phyloP scores from a whole-genome alignment of 2,113 vertebrate genomes.

The Centropristis striata region DNA sequence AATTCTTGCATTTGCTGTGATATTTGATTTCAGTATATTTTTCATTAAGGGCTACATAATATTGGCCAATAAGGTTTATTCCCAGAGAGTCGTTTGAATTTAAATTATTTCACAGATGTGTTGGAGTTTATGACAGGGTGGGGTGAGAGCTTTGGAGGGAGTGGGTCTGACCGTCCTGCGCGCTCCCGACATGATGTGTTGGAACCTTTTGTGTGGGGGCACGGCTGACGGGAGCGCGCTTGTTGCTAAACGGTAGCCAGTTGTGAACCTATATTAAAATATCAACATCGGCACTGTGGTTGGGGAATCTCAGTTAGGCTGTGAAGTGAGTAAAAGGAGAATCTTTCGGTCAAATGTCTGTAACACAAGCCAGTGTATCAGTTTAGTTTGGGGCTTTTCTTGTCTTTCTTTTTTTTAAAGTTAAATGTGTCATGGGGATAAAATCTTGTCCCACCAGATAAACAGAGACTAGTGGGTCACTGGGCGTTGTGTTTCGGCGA shows the following conservation, averaged over 20 bases:
- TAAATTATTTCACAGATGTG: conserved; percentile 22
- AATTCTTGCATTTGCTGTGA: not conserved
- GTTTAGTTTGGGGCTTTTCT: not conserved
- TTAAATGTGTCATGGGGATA: conserved; percentile 2
- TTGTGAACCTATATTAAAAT: not conserved
- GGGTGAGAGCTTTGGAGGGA: conserved; percentile 15
- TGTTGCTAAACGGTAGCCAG: not conserved
- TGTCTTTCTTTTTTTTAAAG: not conserved
- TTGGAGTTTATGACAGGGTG: conserved; percentile 34
- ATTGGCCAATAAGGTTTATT: not conserved
- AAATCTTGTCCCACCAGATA: conserved; percentile 9
- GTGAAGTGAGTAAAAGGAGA: not conserved
- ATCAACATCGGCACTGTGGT: not conserved
- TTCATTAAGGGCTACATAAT: not conserved
- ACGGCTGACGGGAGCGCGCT: conserved; percentile 62
- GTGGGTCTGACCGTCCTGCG: conserved; percentile 40
- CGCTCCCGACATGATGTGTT: conserved; percentile 63
- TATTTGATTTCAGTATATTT: not conserved
- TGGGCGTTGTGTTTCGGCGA: conserved; percentile 30
- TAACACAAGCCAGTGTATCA: not conserved
- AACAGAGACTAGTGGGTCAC: not conserved
- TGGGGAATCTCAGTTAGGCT: not conserved
- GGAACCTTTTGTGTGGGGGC: conserved; percentile 66
- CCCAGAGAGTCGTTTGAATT: not conserved
- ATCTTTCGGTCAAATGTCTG: too few species aligned